These are phyloP conservation scores for Aelia acuminata DNA, from an alignment of 2,888 invertebrate species.

Conservation along the genomic window DNA sequence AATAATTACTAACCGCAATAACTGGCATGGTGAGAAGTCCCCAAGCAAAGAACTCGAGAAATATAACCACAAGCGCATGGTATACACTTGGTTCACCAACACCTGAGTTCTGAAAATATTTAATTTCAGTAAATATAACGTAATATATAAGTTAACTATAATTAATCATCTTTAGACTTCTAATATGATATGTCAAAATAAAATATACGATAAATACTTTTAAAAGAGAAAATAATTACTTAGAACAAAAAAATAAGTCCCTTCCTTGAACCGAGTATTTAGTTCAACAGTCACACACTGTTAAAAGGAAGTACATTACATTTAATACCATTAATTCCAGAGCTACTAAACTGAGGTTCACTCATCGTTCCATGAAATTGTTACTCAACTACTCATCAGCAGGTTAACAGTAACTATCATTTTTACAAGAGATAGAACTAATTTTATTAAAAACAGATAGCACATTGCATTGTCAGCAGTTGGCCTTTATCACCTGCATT, in stretches of 20 bases:
- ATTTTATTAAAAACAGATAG: not conserved
- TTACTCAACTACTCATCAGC: not conserved
- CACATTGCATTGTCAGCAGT: not conserved
- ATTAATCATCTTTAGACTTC: not conserved
- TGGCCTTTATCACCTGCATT: not conserved
- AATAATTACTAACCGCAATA: constrained; percentile 80
- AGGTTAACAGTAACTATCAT: not conserved
- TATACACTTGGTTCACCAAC: constrained; percentile 96
- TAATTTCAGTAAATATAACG: constrained; percentile 67
- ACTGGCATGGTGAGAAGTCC: constrained; percentile 98
- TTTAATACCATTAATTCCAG: not conserved
- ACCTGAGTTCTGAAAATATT: constrained; percentile 79
- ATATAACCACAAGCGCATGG: constrained; percentile 99
- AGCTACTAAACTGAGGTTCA: not conserved
- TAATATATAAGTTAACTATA: constrained; percentile 42
- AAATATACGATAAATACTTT: not conserved
- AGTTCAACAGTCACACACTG: not conserved
- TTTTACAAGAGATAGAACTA: not conserved
- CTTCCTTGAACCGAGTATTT: not conserved
- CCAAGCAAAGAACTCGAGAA: constrained; percentile 99
- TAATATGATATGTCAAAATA: not conserved
- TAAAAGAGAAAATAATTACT: not conserved
- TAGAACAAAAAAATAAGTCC: not conserved
- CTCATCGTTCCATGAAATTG: not conserved
- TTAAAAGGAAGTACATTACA: not conserved